Base-by-base conservation (phyloP, 2,888 invertebrate species). In the Hemithea aestivaria region DNA sequence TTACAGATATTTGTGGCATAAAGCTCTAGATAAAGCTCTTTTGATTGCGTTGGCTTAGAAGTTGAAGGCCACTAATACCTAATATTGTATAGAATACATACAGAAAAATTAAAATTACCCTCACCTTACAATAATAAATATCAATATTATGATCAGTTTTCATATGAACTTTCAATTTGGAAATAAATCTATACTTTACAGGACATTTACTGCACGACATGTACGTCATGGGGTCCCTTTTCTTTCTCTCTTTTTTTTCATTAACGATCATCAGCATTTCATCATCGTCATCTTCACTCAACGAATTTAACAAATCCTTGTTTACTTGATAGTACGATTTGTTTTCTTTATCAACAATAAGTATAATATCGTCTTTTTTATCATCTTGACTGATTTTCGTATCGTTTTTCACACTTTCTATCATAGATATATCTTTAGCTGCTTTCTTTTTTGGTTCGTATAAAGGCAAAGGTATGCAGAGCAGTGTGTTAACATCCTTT, bases 141-240 rank as follows among this genome's bases (percentile, higher is more conserved):
- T 65, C 61, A 27, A 74, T 51, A 32, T 69, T 55, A 60, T 87
- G 85, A n/a, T 65, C 68, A 2, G 23, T 33, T 54, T 71, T 75
- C 77, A 81, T 79, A 39, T 87, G 85, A 5, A 71, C 66, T 23
- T 73, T 78, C 20, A 85, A 47, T 53, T 79, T 83, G 0, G 78
- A 60, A 10, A 74, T 49, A 60, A 84, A 84, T 42, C 80, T 72
- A 31, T 84, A 85, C 27, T 68, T 69, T 0, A 78, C 65, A 0
- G 82, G 74, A 45, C 85, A 87, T 9, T 55, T 51, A 8, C 62
- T 68, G 35, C 85, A 87, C 1, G 58, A 51, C 24, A 64, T 69
- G 20, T 58, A 70, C 0, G 45, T 45, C 83, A 87, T 78, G 0
- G 73, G 78, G n/a, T 60, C 62, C 23, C 84, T 50, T 48, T 74